Percentiles rank a stretch among this genome's conserved stretches.
Conservation (phyloP, 2,113 vertebrate species). For the Muntiacus muntjak region DNA sequence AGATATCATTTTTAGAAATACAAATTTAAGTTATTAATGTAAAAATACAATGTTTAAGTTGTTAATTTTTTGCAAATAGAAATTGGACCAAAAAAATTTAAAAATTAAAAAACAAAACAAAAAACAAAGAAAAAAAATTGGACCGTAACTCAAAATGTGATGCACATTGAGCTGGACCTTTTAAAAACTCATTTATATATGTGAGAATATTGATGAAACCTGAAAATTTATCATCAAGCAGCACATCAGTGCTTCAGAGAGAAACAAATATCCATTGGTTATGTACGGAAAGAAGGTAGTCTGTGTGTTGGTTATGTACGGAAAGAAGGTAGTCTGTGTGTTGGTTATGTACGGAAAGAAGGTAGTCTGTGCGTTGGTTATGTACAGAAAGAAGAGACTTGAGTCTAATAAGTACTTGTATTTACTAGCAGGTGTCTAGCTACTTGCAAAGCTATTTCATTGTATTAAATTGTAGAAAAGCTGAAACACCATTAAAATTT, state of each 20-base stretch:
- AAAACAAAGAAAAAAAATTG: background rate
- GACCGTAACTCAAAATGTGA: background rate
- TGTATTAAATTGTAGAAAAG: background rate
- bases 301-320: too few relatives aligned
- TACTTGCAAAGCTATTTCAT: background rate
- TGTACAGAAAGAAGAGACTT: background rate
- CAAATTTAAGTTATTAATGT: background rate
- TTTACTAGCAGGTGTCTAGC: background rate
- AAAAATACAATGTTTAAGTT: background rate
- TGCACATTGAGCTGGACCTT: background rate
- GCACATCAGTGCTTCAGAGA: background rate
- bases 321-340: background rate
- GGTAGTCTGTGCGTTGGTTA: background rate
- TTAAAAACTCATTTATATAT: background rate
- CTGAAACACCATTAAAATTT: background rate
- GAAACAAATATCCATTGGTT: background rate
- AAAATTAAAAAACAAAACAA: background rate
- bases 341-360: background rate
- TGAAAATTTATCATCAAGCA: background rate
- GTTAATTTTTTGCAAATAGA: background rate
- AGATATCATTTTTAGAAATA: background rate
- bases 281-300: too few relatives aligned
- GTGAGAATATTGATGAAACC: background rate
- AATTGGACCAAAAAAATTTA: background rate
- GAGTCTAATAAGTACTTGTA: background rate